These are phyloP conservation scores for Polylopha cassiicola DNA, from an alignment of 2,888 invertebrate species.

Conservation along the genomic window DNA sequence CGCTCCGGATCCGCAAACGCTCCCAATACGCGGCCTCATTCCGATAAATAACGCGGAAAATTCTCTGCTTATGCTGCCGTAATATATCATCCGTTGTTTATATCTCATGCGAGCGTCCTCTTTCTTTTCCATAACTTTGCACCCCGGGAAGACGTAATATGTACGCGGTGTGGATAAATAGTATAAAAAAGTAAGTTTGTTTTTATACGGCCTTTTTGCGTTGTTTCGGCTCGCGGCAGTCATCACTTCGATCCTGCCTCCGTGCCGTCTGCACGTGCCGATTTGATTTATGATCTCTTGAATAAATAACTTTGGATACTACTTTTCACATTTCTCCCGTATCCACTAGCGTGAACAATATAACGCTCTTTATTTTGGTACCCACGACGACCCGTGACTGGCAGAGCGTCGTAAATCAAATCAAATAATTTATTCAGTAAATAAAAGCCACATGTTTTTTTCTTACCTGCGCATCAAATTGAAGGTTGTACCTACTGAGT, in stretches of 20 bases:
- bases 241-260: conserved; percentile 36
- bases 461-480: conserved; percentile 14
- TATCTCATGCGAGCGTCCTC: conserved; percentile 46
- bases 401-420: conserved; percentile 32
- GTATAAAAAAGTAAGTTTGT: conserved; percentile 40
- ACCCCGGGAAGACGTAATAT: conserved; percentile 40
- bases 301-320: conserved; percentile 61
- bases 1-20: conserved; percentile 49
- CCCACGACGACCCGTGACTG: conserved; percentile 4
- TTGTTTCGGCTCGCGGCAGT: conserved; percentile 8
- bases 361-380: conserved; percentile 11
- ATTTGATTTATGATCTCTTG: conserved; percentile 65
- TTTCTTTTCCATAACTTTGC: conserved; percentile 51
- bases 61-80: conserved; percentile 46
- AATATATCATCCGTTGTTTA: conserved; percentile 54
- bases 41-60: conserved; percentile 58
- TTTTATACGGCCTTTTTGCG: conserved; percentile 33
- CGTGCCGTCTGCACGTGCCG: conserved; percentile 58
- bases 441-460: conserved; percentile 11
- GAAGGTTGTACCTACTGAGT: conserved; percentile 9
- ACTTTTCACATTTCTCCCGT: conserved; percentile 28
- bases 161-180: conserved; percentile 36
- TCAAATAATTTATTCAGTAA: conserved; percentile 16
- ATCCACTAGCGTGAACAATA: conserved; percentile 16
- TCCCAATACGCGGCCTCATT: conserved; percentile 43